These are phyloP conservation scores for Drosophila equinoxialis DNA, from an alignment of 1,140 invertebrate species.

Conservation along the genomic window DNA sequence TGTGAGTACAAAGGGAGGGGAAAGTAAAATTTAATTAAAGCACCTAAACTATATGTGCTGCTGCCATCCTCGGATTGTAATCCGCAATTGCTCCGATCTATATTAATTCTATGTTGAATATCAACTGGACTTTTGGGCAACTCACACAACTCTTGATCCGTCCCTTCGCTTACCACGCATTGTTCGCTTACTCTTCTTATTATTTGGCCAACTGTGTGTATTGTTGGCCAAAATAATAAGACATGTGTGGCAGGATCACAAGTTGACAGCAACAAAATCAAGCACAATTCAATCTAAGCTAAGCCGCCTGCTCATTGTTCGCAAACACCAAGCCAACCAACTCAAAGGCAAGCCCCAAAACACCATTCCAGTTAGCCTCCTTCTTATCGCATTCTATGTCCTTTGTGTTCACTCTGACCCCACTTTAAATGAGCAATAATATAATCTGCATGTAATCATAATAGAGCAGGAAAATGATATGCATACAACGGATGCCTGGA, in stretches of 20 bases:
- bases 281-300: conserved; percentile 10
- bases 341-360: background rate
- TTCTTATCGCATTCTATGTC: background rate
- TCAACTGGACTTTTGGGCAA: background rate
- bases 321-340: background rate
- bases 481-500: conserved; percentile 49
- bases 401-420: conserved; percentile 10
- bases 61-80: background rate
- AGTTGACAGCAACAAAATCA: conserved; percentile 1
- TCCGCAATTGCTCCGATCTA: background rate
- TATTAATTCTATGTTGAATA: conserved; percentile 3
- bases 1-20: too few relatives aligned
- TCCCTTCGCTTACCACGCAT: too few relatives aligned
- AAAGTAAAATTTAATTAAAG: background rate
- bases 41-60: background rate
- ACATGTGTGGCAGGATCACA: background rate
- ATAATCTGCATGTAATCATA: conserved; percentile 45
- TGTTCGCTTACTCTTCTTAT: too few relatives aligned
- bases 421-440: conserved; percentile 44
- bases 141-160: too few relatives aligned
- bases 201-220: too few relatives aligned
- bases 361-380: background rate
- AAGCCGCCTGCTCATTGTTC: conserved; percentile 23
- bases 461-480: conserved; percentile 40
- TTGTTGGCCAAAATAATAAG: background rate